Base-by-base conservation (phyloP, 2,888 invertebrate genomes). In the Tineola bisselliella region DNA sequence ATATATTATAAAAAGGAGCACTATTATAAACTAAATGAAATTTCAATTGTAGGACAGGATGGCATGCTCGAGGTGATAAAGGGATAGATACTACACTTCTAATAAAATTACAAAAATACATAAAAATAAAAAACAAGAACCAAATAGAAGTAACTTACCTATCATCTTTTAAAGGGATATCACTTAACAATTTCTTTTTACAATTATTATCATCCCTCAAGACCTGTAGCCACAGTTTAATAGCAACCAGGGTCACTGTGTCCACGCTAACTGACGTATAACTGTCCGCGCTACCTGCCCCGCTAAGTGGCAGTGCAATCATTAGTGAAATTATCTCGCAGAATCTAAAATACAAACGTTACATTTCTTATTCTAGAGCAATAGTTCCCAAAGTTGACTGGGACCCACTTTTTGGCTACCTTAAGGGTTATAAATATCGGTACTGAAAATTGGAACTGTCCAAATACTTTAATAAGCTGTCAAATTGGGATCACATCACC, bases 401-500 rank as follows among this genome's bases (percentile, higher is more conserved):
- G n/a, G n/a, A n/a, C n/a, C n/a, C n/a, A n/a, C n/a, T n/a, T n/a
- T n/a, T n/a, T n/a, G n/a, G n/a, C n/a, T n/a, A n/a, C n/a, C n/a
- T n/a, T n/a, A n/a, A n/a, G n/a, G n/a, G n/a, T n/a, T n/a, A n/a
- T n/a, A n/a, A n/a, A n/a, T n/a, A n/a, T n/a, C n/a, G n/a, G n/a
- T n/a, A n/a, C n/a, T n/a, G n/a, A n/a, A n/a, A n/a, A n/a, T n/a
- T n/a, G n/a, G 78, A 70, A 61, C 31, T 79, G 5, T 65, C 67
- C 0, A 62, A 68, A 0, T 62, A 70, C 0, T 79, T 79, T 59
- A 73, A 71, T 0, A 69, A 65, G 8, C 64, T 80, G 0, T 70
- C 77, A 0, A 69, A 74, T 58, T 79, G 79, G 79, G 73, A 76
- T 0, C 63, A 68, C 0, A 62, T 79, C 0, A 73, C 75, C 0